A percentile compares a stretch with the other conserved stretches of the same genome.
Evolutionary conservation across 2,888 invertebrate species (phyloP).

Genomic region (Troilus luridus): DNA sequence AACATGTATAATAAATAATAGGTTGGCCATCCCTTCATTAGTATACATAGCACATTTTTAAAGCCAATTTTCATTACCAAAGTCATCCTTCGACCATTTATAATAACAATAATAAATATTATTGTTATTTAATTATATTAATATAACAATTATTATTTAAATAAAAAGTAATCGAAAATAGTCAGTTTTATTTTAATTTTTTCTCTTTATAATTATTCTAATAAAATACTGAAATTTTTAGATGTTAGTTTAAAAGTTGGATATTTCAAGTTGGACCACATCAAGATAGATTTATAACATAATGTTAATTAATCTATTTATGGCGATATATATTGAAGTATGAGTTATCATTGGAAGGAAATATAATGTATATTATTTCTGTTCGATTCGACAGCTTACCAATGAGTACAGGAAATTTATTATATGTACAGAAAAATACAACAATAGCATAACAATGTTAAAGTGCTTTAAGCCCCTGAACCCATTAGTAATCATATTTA

Average conservation of each 20-base stretch:
- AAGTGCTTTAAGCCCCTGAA: conserved; percentile 30
- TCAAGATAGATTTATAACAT: conserved; percentile 56
- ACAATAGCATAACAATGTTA: not conserved
- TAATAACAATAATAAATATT: conserved; percentile 31
- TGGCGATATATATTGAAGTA: conserved; percentile 45
- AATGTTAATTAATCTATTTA: conserved; percentile 51
- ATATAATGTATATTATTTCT: conserved; percentile 19
- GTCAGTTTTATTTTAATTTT: conserved; percentile 16
- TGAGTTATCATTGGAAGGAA: conserved; percentile 39
- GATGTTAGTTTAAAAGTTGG: conserved; percentile 47
- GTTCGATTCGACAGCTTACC: conserved; percentile 4
- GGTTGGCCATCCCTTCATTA: not conserved
- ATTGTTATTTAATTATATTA: conserved; percentile 43
- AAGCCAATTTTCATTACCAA: conserved; percentile 63
- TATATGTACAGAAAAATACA: conserved; percentile 51
- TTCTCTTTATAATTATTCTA: conserved; percentile 19
- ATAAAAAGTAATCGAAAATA: conserved; percentile 32
- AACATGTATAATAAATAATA: not conserved
- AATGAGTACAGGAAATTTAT: conserved; percentile 40
- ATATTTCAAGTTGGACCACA: conserved; percentile 58
- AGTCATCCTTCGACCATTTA: conserved; percentile 58
- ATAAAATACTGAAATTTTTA: conserved; percentile 47
- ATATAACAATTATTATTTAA: conserved; percentile 25
- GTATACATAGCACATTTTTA: conserved; percentile 54
- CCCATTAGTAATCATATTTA: conserved; percentile 6